These are phyloP conservation scores for Oscheius sp. DNA, from an alignment of 2,888 invertebrate genomes.

Conservation along the genomic window DNA sequence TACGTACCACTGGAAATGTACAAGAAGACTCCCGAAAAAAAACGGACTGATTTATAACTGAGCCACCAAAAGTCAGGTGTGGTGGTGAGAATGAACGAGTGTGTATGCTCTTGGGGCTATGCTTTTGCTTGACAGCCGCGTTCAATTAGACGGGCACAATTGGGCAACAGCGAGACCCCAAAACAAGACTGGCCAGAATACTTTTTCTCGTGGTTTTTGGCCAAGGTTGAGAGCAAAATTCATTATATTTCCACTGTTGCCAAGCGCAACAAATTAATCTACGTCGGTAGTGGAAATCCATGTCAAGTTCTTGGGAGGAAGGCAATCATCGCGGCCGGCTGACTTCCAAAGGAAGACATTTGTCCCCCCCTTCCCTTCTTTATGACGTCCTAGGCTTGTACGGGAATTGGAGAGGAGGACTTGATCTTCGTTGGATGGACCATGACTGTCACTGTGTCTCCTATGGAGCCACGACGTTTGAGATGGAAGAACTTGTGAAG, in stretches of 20 bases:
- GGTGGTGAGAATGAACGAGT: background rate
- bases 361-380: background rate
- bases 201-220: too few species aligned
- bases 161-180: slow-evolving; percentile 3
- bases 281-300: background rate
- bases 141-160: slow-evolving; percentile 8
- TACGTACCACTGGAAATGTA: too few species aligned
- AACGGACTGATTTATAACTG: slow-evolving; percentile 1
- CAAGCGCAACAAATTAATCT: too few species aligned
- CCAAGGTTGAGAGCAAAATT: background rate
- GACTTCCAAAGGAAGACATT: slow-evolving; percentile 13
- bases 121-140: slow-evolving; percentile 6
- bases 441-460: too few species aligned
- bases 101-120: too few species aligned
- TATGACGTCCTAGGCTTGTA: too few species aligned
- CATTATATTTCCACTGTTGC: too few species aligned
- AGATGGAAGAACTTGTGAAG: too few species aligned
- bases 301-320: background rate
- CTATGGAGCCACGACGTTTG: too few species aligned
- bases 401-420: too few species aligned
- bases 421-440: too few species aligned
- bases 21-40: too few species aligned
- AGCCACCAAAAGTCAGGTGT: slow-evolving; percentile 8
- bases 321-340: slow-evolving; percentile 14
- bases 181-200: background rate